phyloP scores from a whole-genome alignment of 2,888 invertebrate genomes.

The Drosophila setosimentum region DNA sequence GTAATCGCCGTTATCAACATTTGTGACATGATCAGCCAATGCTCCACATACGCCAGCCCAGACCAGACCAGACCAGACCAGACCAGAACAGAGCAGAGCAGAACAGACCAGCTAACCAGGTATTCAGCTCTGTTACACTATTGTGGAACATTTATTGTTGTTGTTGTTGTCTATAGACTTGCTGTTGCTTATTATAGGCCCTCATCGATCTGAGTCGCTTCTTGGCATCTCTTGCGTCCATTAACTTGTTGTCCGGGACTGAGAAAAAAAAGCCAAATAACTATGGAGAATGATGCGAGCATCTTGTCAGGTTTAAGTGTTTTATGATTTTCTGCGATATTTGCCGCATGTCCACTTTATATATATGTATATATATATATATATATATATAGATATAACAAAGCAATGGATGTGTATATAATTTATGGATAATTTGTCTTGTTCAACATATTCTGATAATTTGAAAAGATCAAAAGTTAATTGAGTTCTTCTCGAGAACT shows the following conservation, averaged over 20 bases:
- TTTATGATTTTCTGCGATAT: conserved; percentile 1
- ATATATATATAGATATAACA: background rate
- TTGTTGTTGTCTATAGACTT: conserved; percentile 32
- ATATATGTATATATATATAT: background rate
- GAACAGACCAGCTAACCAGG: background rate
- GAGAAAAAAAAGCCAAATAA: conserved; percentile 20
- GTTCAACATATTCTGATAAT: background rate
- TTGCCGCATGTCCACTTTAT: background rate
- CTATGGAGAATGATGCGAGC: conserved; percentile 21
- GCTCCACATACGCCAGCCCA: conserved; percentile 62
- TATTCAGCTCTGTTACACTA: conserved; percentile 3
- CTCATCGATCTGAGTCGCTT: conserved; percentile 60
- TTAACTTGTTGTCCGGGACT: conserved; percentile 16
- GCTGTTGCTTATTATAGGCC: conserved; percentile 51
- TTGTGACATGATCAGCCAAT: conserved; percentile 77
- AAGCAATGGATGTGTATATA: background rate
- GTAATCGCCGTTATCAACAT: conserved; percentile 82
- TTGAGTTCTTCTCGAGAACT: background rate
- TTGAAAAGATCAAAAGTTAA: conserved; percentile 20
- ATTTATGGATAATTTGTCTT: conserved; percentile 1
- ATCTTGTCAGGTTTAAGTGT: conserved; percentile 16
- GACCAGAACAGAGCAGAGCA: conserved; percentile 3
- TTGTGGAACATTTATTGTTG: conserved; percentile 36
- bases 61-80: conserved; percentile 16
- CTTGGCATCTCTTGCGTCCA: conserved; percentile 43